A percentile compares a stretch with the other conserved stretches of the same genome.
Evolutionary conservation across 2,888 invertebrate species (phyloP).

Genomic region (Tetranychus truncatus): DNA sequence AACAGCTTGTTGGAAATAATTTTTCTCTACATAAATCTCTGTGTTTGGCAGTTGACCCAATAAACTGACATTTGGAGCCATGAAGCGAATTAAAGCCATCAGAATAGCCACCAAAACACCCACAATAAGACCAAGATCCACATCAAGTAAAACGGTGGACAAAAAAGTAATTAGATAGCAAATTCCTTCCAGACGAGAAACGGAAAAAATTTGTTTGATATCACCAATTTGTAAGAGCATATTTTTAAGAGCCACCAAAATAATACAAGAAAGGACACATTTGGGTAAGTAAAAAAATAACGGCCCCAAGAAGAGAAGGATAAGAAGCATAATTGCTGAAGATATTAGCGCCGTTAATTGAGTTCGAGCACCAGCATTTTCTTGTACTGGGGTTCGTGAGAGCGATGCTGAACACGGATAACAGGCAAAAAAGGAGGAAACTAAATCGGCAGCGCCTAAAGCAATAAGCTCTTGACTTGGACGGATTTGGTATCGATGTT

Average conservation of each 20-base stretch:
- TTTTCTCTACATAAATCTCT: conserved; percentile 53
- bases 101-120: conserved; percentile 54
- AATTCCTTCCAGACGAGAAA: conserved; percentile 53
- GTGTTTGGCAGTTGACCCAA: conserved; percentile 52
- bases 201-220: conserved; percentile 49
- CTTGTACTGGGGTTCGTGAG: conserved; percentile 48
- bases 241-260: conserved; percentile 58
- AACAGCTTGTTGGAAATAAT: conserved; percentile 42
- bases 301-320: conserved; percentile 68
- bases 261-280: conserved; percentile 60
- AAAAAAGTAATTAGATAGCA: conserved; percentile 49
- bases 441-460: conserved; percentile 31
- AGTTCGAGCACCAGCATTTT: conserved; percentile 65
- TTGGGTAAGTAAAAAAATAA: conserved; percentile 64
- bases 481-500: conserved; percentile 48
- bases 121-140: conserved; percentile 57
- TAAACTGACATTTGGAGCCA: conserved; percentile 46
- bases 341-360: conserved; percentile 62
- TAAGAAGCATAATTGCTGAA: conserved; percentile 50
- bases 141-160: conserved; percentile 55
- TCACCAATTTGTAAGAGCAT: conserved; percentile 54
- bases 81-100: conserved; percentile 39
- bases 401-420: conserved; percentile 37
- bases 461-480: conserved; percentile 44
- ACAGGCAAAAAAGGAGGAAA: conserved; percentile 37